A percentile compares a stretch with the other conserved stretches of the same genome.
Conservation (phyloP, 2,888 invertebrate species). For the Mellilla xanthometata region DNA sequence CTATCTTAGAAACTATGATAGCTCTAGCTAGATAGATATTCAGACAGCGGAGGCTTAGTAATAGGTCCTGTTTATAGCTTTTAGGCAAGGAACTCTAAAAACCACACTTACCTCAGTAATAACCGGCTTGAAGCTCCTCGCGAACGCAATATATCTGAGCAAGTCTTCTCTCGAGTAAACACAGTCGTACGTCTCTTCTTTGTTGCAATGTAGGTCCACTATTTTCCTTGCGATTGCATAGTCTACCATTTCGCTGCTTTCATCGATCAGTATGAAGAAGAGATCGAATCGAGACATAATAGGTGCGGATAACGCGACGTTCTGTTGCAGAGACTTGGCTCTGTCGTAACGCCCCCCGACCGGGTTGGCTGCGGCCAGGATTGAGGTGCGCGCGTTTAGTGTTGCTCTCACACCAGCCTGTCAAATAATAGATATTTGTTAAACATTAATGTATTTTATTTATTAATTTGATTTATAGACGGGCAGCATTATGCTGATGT, state of each 20-base stretch:
- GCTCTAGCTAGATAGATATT: too few relatives aligned
- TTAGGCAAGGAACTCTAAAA: too few relatives aligned
- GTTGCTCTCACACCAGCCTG: constrained; percentile 98
- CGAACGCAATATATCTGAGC: constrained; percentile 97
- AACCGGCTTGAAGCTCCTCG: constrained; percentile 96
- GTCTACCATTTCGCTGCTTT: constrained; percentile 93
- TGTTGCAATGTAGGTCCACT: constrained; percentile 95
- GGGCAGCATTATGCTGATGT: too few relatives aligned
- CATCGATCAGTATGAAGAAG: constrained; percentile 99
- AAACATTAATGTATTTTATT: too few relatives aligned
- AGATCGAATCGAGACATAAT: constrained; percentile 99
- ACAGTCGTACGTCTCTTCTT: constrained; percentile 89
- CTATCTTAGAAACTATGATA: too few relatives aligned
- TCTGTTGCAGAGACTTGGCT: constrained; percentile 96
- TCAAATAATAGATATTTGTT: constrained; percentile 9
- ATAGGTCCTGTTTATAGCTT: too few relatives aligned
- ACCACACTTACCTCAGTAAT: constrained; percentile 85
- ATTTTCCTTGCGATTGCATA: constrained; percentile 98
- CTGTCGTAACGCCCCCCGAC: constrained; percentile 98
- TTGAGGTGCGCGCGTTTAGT: constrained; percentile 97
- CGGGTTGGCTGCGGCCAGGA: constrained; percentile 99
- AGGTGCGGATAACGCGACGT: constrained; percentile 95
- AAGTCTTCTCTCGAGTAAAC: constrained; percentile 95
- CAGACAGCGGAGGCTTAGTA: too few relatives aligned
- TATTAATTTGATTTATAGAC: too few relatives aligned